Conservation (phyloP, 2,113 vertebrate genomes). For the Apaloderma vittatum region DNA sequence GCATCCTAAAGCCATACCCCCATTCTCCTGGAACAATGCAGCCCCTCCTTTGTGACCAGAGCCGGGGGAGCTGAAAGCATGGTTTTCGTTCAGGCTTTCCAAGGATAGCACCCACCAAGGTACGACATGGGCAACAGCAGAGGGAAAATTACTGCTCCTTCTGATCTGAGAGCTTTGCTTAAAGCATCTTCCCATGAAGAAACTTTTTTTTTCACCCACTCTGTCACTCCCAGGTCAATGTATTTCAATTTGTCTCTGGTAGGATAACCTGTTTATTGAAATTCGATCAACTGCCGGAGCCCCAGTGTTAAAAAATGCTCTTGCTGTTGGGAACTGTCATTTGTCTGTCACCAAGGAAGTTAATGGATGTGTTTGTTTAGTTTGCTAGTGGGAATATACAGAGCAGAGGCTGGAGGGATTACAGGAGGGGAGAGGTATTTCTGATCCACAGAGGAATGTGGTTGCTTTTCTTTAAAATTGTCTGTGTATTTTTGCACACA, state of each 20-base stretch:
- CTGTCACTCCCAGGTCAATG: background rate
- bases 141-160: background rate
- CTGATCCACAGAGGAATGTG: constrained; percentile 73
- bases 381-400: constrained; percentile 59
- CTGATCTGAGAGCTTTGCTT: background rate
- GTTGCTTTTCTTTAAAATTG: constrained; percentile 51
- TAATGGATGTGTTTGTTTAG: constrained; percentile 75
- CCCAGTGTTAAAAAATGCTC: constrained; percentile 23
- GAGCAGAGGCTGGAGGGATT: constrained; percentile 52
- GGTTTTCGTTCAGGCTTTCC: background rate
- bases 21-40: constrained; percentile 2
- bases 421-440: constrained; percentile 52
- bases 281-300: constrained; percentile 39
- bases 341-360: constrained; percentile 64
- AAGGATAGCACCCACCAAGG: constrained; percentile 2
- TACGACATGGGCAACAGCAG: fast-evolving
- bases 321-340: constrained; percentile 67
- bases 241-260: constrained; percentile 9
- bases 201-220: background rate
- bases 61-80: background rate
- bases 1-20: constrained; percentile 12
- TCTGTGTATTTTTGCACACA: background rate
- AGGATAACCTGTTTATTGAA: constrained; percentile 62
- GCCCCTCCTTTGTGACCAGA: background rate
- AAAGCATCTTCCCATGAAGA: background rate